These are phyloP conservation scores for Zaprionus camerounensis DNA, from an alignment of 1,140 invertebrate species.

Conservation along the genomic window DNA sequence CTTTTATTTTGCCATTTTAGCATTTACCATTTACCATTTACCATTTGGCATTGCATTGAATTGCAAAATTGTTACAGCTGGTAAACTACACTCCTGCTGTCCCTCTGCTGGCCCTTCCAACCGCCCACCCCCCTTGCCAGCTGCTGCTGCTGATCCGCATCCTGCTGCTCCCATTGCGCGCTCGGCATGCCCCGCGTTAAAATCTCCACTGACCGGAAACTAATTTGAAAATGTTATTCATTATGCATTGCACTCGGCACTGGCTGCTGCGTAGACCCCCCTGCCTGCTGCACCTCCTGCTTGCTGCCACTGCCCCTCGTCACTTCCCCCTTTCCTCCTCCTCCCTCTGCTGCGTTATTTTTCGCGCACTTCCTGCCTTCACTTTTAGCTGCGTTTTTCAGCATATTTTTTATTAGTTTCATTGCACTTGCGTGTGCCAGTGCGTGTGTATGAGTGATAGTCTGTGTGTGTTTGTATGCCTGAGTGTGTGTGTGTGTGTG, in stretches of 20 bases:
- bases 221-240: slow-evolving; percentile 83
- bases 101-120: background rate
- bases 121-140: too few species aligned
- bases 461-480: slow-evolving; percentile 1
- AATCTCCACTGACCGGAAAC: slow-evolving; percentile 81
- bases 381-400: slow-evolving; percentile 47
- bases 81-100: background rate
- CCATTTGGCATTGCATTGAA: slow-evolving; percentile 35
- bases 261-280: slow-evolving; percentile 7
- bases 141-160: background rate
- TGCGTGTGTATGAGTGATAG: slow-evolving; percentile 4
- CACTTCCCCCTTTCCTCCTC: background rate
- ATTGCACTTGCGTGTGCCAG: slow-evolving; percentile 3
- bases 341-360: slow-evolving; percentile 42
- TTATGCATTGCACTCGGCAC: slow-evolving; percentile 65
- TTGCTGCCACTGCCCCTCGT: background rate
- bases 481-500: slow-evolving; percentile 31
- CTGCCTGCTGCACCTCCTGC: background rate
- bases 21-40: slow-evolving; percentile 24
- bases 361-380: slow-evolving; percentile 64
- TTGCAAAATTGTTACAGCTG: slow-evolving; percentile 38
- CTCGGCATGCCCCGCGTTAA: slow-evolving; percentile 71
- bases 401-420: slow-evolving; percentile 20
- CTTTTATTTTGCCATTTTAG: slow-evolving; percentile 39
- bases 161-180: slow-evolving; percentile 41